These are phyloP conservation scores for Himalopsyche japonica DNA, from an alignment of 2,888 invertebrate species.

Conservation along the genomic window DNA sequence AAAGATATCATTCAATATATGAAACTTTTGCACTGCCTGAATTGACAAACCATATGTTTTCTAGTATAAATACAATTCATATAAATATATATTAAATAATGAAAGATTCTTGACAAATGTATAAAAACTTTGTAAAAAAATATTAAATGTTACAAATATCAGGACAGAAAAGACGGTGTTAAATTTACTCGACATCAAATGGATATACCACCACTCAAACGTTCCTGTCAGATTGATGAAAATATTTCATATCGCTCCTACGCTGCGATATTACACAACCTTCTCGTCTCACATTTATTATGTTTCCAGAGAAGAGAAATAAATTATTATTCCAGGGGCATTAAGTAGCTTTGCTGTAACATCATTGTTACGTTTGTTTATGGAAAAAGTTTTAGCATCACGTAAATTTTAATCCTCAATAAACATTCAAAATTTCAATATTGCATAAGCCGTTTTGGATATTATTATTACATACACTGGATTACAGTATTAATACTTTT, in stretches of 20 bases:
- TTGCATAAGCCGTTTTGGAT: neutral
- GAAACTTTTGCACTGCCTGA: too few species aligned
- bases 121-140: too few species aligned
- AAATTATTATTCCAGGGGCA: neutral
- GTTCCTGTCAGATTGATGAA: neutral
- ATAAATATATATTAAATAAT: too few species aligned
- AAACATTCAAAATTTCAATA: neutral
- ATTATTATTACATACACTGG: too few species aligned
- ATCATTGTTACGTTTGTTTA: neutral
- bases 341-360: neutral
- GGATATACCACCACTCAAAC: neutral
- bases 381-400: neutral
- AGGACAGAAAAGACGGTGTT: neutral
- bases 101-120: too few species aligned
- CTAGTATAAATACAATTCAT: too few species aligned
- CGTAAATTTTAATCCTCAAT: neutral
- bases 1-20: too few species aligned
- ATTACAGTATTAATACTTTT: too few species aligned
- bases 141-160: too few species aligned
- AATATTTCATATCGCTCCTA: neutral
- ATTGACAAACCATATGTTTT: too few species aligned
- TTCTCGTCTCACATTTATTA: neutral
- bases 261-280: neutral
- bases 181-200: neutral
- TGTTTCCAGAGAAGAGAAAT: neutral